Conservation (phyloP, 2,888 invertebrate species). For the Platerodrilus igneus region DNA sequence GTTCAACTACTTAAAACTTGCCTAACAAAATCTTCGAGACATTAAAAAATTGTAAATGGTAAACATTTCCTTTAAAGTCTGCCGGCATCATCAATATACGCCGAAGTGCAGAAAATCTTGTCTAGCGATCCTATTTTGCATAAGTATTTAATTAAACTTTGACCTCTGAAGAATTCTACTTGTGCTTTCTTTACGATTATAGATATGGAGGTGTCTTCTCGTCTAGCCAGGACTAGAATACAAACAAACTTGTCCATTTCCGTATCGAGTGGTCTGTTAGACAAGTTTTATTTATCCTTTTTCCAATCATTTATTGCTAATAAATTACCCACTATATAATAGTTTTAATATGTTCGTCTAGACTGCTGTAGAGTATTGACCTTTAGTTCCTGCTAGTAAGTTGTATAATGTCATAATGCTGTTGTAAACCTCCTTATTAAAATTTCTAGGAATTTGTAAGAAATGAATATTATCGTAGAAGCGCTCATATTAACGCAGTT, state of each 20-base stretch:
- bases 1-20: too few relatives aligned
- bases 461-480: too few relatives aligned
- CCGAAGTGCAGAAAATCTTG: conserved; percentile 16
- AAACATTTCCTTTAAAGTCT: too few relatives aligned
- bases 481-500: too few relatives aligned
- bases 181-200: conserved; percentile 6
- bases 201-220: conserved; percentile 19
- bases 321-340: conserved; percentile 26
- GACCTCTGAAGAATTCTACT: conserved; percentile 14
- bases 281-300: conserved; percentile 23
- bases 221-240: conserved; percentile 19
- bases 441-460: conserved; percentile 2
- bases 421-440: conserved; percentile 8
- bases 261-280: conserved; percentile 21
- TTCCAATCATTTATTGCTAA: conserved; percentile 27
- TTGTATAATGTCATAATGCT: conserved; percentile 15
- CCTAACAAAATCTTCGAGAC: too few relatives aligned
- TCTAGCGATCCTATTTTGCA: conserved; percentile 11
- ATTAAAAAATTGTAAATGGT: too few relatives aligned
- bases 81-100: too few relatives aligned
- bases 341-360: conserved; percentile 27
- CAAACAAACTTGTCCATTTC: conserved; percentile 18
- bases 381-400: conserved; percentile 20
- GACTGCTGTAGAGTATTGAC: conserved; percentile 24
- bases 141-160: conserved; percentile 20